Evolutionary conservation across 2,888 invertebrate species (phyloP).

Genomic region (Netelia inedita): DNA sequence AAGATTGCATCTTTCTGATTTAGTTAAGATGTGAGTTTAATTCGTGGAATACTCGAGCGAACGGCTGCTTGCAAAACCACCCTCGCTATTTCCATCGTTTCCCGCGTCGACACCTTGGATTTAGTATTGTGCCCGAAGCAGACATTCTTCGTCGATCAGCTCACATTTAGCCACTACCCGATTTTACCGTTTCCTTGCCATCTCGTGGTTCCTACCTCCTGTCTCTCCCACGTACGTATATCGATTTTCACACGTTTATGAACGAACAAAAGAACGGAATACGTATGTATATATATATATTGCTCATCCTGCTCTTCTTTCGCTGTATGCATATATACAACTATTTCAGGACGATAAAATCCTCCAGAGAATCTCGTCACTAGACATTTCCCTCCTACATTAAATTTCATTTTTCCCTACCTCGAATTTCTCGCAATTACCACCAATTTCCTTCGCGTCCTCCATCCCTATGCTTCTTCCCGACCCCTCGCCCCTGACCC

Average conservation of each 20-base stretch:
- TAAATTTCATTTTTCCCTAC: slow-evolving; percentile 49
- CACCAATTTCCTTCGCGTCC: slow-evolving; percentile 42
- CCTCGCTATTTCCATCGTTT: slow-evolving; percentile 2
- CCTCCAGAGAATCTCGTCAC: slow-evolving; percentile 31
- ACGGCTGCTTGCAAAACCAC: slow-evolving; percentile 19
- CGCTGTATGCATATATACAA: neutral
- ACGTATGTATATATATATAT: neutral
- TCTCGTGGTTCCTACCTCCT: neutral
- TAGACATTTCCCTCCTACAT: neutral
- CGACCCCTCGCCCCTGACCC: neutral
- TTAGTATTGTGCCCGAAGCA: neutral
- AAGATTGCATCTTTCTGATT: neutral
- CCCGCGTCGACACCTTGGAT: neutral
- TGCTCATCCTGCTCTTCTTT: neutral
- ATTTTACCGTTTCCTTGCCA: neutral
- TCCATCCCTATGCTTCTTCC: slow-evolving; percentile 8
- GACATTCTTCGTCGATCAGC: slow-evolving; percentile 12
- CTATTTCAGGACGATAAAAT: slow-evolving; percentile 42
- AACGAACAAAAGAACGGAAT: neutral
- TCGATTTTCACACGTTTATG: no score
- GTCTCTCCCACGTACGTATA: neutral
- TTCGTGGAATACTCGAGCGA: slow-evolving; percentile 8
- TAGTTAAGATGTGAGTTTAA: neutral
- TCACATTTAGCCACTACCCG: no score
- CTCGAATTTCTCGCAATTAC: slow-evolving; percentile 53